These are phyloP conservation scores for Eristalinus sepulchralis DNA, from an alignment of 2,888 invertebrate genomes.

Conservation along the genomic window DNA sequence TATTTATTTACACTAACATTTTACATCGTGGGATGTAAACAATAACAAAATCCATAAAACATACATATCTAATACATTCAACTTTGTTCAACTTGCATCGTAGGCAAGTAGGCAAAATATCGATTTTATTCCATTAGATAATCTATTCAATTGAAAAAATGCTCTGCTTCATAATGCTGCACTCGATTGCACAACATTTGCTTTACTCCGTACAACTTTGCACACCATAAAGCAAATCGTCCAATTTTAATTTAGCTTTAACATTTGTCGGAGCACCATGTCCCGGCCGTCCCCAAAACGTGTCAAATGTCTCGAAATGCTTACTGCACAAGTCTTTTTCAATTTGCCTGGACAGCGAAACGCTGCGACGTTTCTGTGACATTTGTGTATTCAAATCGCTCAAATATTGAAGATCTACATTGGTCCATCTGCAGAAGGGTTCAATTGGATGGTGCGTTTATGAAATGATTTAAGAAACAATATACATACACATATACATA, in stretches of 20 bases:
- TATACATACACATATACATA: constrained; percentile 19
- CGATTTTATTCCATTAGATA: constrained; percentile 16
- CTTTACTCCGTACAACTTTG: constrained; percentile 75
- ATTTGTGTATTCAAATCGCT: constrained; percentile 83
- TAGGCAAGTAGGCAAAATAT: constrained; percentile 78
- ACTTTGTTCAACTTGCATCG: constrained; percentile 78
- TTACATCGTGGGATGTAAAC: background rate
- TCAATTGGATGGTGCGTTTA: constrained; percentile 71
- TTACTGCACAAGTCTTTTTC: constrained; percentile 86
- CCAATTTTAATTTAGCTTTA: constrained; percentile 80
- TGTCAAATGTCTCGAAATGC: constrained; percentile 89
- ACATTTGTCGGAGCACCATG: constrained; percentile 80
- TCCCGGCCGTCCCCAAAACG: constrained; percentile 91
- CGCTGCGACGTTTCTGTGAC: constrained; percentile 81
- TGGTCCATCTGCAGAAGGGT: constrained; percentile 75
- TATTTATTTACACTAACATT: background rate
- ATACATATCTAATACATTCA: constrained; percentile 41
- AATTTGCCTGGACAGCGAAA: constrained; percentile 76
- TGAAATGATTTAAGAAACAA: constrained; percentile 49
- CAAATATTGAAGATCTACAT: constrained; percentile 81
- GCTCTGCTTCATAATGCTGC: background rate
- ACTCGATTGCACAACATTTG: constrained; percentile 72
- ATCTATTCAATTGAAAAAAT: constrained; percentile 12
- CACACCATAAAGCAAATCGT: constrained; percentile 80
- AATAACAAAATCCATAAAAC: background rate